Percentiles rank a stretch among this genome's conserved stretches.
phyloP scores from a whole-genome alignment of 2,797 vertebrate genomes.

The Orestias chungarensis region DNA sequence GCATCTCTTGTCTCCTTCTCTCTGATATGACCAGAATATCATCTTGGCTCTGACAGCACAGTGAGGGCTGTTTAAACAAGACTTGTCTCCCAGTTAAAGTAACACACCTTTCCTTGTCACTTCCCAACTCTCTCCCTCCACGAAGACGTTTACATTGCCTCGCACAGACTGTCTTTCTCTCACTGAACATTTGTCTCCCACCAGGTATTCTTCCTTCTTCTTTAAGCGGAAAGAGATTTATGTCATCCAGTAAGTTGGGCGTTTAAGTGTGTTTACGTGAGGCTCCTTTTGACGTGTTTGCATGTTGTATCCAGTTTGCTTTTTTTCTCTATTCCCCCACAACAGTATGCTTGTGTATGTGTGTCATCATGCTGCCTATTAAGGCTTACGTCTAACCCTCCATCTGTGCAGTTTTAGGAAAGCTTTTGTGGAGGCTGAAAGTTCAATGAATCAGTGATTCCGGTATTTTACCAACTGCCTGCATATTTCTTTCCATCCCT shows the following conservation, averaged over 20 bases:
- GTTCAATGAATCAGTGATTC: slow-evolving; percentile 19
- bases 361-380: slow-evolving; percentile 20
- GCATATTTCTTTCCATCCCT: slow-evolving; percentile 30
- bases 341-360: slow-evolving; percentile 1
- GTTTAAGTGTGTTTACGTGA: slow-evolving; percentile 8
- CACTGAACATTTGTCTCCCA: slow-evolving; percentile 81
- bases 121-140: slow-evolving; percentile 20
- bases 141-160: slow-evolving; percentile 20
- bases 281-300: slow-evolving; percentile 25
- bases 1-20: neutral
- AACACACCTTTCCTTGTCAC: slow-evolving; percentile 19
- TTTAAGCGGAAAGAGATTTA: slow-evolving; percentile 99
- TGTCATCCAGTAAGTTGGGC: slow-evolving; percentile 99
- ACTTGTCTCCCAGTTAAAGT: slow-evolving; percentile 9
- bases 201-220: slow-evolving; percentile 99
- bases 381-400: slow-evolving; percentile 16
- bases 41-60: slow-evolving; percentile 1
- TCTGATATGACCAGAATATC: slow-evolving; percentile 10
- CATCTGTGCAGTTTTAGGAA: slow-evolving; percentile 22
- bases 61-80: slow-evolving; percentile 16
- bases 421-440: slow-evolving; percentile 13
- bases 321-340: neutral
- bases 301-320: slow-evolving; percentile 12
- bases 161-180: slow-evolving; percentile 66
- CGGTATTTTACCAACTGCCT: slow-evolving; percentile 26